Conservation (phyloP, 2,888 invertebrate genomes). For the Colostygia pectinataria region DNA sequence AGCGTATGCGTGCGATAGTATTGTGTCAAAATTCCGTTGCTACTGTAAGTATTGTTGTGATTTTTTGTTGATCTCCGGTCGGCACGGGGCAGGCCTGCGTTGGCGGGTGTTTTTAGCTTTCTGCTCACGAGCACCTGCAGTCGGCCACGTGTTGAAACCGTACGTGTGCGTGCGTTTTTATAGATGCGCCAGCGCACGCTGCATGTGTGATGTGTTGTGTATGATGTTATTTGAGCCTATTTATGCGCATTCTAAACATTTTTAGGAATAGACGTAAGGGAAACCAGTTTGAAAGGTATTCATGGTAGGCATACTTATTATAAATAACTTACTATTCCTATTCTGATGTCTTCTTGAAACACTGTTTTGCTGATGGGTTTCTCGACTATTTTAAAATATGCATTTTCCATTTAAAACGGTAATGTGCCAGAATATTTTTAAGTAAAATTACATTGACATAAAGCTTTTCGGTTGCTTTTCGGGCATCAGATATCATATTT, state of each 20-base stretch:
- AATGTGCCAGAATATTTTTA: too few relatives aligned
- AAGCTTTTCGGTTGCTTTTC: too few relatives aligned
- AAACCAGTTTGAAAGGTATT: constrained; percentile 32
- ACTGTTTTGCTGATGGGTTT: neutral
- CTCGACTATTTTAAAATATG: neutral
- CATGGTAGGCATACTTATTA: constrained; percentile 10
- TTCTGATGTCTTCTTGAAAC: constrained; percentile 20
- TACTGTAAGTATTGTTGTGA: constrained; percentile 41
- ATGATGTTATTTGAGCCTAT: constrained; percentile 37
- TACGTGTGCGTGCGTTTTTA: constrained; percentile 44
- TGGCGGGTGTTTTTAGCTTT: constrained; percentile 33
- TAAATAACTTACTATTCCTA: constrained; percentile 17
- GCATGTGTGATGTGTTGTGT: constrained; percentile 39
- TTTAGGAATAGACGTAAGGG: constrained; percentile 31
- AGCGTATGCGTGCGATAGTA: constrained; percentile 61
- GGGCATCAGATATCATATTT: too few relatives aligned
- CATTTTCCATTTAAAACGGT: too few relatives aligned
- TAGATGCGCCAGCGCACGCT: constrained; percentile 36
- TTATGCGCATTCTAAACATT: constrained; percentile 37
- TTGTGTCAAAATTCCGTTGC: constrained; percentile 47
- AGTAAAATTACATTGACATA: too few relatives aligned
- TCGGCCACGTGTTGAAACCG: constrained; percentile 42
- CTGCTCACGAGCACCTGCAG: constrained; percentile 49
- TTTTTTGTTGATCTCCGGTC: constrained; percentile 43
- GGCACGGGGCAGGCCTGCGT: constrained; percentile 42